Percentiles rank a stretch among this genome's conserved stretches.
These are phyloP conservation scores for Gymnogyps californianus DNA, from an alignment of 2,113 vertebrate species.

Conservation along the genomic window DNA sequence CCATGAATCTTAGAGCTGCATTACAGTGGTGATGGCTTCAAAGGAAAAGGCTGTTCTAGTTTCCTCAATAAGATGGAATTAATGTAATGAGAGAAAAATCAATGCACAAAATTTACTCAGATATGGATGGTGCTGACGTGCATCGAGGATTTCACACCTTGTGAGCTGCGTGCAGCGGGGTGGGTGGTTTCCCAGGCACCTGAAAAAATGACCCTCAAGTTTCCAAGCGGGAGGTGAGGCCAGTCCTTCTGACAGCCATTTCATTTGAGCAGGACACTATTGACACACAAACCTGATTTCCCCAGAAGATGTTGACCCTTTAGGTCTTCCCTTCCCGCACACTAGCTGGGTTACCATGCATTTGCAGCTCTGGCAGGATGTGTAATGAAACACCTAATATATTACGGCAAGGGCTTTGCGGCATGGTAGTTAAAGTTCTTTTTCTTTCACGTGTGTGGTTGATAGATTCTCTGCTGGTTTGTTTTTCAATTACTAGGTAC, in stretches of 20 bases:
- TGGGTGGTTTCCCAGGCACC: neutral
- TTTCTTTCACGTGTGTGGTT: neutral
- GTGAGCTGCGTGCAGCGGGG: neutral
- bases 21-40: neutral
- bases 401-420: neutral
- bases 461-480: neutral
- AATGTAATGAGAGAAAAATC: neutral
- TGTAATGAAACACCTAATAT: neutral
- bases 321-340: neutral
- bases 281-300: neutral
- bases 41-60: neutral
- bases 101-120: rapidly evolving
- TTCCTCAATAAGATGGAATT: neutral
- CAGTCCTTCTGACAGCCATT: neutral
- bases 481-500: neutral
- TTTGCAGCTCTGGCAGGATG: neutral
- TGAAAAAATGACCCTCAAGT: neutral
- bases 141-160: neutral
- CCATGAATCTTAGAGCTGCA: neutral
- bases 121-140: neutral
- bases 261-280: neutral
- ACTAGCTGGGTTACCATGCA: neutral
- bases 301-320: neutral
- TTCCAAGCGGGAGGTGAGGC: neutral
- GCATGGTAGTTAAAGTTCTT: neutral